Evolutionary conservation across 2,113 vertebrate genomes (phyloP).

Genomic region (Pao palembangensis): DNA sequence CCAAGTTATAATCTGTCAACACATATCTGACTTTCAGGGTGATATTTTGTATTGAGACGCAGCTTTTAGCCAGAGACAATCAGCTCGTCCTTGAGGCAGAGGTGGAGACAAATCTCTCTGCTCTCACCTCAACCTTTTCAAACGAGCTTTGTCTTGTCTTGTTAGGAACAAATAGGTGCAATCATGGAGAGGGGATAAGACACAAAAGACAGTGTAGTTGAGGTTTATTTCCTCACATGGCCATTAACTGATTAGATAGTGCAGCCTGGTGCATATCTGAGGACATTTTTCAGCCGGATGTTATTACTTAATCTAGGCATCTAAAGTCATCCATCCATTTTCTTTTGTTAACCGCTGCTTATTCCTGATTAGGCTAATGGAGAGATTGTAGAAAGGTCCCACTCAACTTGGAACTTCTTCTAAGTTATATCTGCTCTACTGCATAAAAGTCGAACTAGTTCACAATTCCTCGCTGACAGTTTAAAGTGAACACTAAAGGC

Average conservation of each 20-base stretch:
- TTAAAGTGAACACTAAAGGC: not conserved
- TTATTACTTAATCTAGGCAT: conserved; percentile 28
- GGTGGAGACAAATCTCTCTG: conserved; percentile 19
- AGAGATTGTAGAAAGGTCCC: too few relatives aligned
- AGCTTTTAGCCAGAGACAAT: conserved; percentile 53
- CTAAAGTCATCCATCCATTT: not conserved
- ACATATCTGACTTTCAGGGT: conserved; percentile 37
- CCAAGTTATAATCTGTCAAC: conserved; percentile 65
- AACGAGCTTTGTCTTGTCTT: conserved; percentile 49
- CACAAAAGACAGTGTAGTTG: conserved; percentile 12
- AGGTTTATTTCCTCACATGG: conserved; percentile 43
- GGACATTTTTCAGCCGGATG: not conserved
- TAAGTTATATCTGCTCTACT: too few relatives aligned
- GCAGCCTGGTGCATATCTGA: conserved; percentile 38
- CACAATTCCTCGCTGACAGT: not conserved
- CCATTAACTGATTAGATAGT: conserved; percentile 37
- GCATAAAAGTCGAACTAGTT: not conserved
- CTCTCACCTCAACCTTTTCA: conserved; percentile 49
- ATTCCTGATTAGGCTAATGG: too few relatives aligned
- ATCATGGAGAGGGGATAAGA: conserved; percentile 46
- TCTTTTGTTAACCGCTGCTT: too few relatives aligned
- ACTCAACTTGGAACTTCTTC: too few relatives aligned
- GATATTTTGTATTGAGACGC: conserved; percentile 39
- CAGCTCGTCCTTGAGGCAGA: conserved; percentile 54
- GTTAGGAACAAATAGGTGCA: conserved; percentile 50